Base-by-base conservation (phyloP, 2,888 invertebrate species). In the Lampropteryx suffumata region DNA sequence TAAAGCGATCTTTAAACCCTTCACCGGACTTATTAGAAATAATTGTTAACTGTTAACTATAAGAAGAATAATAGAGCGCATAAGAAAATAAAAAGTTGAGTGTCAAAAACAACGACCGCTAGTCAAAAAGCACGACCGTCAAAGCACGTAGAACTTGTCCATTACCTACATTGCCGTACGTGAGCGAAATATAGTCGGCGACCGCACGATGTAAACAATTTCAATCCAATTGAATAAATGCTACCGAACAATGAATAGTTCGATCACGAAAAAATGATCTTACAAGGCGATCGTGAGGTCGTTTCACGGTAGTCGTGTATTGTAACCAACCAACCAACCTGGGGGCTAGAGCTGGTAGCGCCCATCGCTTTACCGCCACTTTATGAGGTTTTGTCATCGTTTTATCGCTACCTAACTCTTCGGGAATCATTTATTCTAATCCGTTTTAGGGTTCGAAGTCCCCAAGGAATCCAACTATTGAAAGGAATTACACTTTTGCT, bases 201-300 rank as follows among this genome's bases (percentile, higher is more conserved):
- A 21, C 33, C 43, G 37, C 75, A 73, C 75, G 70, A 69, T 79
- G 81, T 79, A 73, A 84, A 84, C 84, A 84, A 86, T 88, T 81
- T 76, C 81, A 76, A 80, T 72, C 84, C 84, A 84, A 86, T 84
- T 69, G 68, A 69, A 64, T 82, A 86, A 76, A 82, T 78, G 86
- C 87, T 85, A 82, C 87, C 69, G 86, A 88, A 90, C 89, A 90
- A 90, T 89, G 88, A 85, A 76, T 81, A 75, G 73, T 68, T 72
- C 70, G 84, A 89, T 90, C 89, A 90, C 89, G 89, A 89, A 90
- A 89, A 88, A 89, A 88, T 84, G 81, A 84, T 88, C 82, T 71
- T 84, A 89, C 89, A 90, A 79, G 87, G 61, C 67, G 71, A 68
- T 90, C 89, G 89, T 90, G 89, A 75, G 73, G 71, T 45, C 64